Conservation (phyloP, 2,797 vertebrate species). For the Mormyrus proboscirostris region DNA sequence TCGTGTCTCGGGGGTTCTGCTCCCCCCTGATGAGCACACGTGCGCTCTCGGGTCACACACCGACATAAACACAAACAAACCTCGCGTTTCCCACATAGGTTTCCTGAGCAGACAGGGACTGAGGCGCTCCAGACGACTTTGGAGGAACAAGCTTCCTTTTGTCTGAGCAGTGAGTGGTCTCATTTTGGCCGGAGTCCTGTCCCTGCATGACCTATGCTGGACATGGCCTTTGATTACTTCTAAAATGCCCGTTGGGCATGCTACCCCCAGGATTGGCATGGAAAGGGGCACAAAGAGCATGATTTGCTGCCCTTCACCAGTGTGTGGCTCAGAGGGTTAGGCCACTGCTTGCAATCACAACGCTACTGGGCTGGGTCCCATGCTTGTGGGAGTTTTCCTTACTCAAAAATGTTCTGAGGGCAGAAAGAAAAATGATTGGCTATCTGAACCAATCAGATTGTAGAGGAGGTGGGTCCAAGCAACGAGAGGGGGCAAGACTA, state of each 20-base stretch:
- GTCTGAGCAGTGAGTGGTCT: neutral
- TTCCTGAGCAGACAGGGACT: neutral
- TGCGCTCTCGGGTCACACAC: neutral
- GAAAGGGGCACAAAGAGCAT: neutral
- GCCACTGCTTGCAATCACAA: neutral
- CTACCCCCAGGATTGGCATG: neutral
- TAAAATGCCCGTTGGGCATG: neutral
- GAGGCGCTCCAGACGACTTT: neutral
- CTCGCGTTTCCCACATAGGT: neutral
- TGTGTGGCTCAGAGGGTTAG: neutral
- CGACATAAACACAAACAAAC: conserved; percentile 27
- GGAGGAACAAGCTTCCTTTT: neutral
- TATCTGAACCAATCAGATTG: too few species aligned
- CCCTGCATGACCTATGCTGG: neutral
- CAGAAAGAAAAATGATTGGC: too few species aligned
- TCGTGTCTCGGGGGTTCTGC: conserved; percentile 28
- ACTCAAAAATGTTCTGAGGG: too few species aligned
- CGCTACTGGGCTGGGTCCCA: neutral
- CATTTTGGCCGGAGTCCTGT: neutral
- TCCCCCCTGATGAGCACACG: conserved; percentile 39
- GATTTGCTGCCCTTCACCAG: neutral
- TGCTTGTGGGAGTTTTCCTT: too few species aligned
- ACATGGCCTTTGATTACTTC: neutral
- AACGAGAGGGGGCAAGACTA: too few species aligned
- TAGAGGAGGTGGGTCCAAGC: too few species aligned